A percentile compares a stretch with the other conserved stretches of the same genome.
These are phyloP conservation scores for Cheumatopsyche charites DNA, from an alignment of 1,140 invertebrate genomes.

Conservation along the genomic window DNA sequence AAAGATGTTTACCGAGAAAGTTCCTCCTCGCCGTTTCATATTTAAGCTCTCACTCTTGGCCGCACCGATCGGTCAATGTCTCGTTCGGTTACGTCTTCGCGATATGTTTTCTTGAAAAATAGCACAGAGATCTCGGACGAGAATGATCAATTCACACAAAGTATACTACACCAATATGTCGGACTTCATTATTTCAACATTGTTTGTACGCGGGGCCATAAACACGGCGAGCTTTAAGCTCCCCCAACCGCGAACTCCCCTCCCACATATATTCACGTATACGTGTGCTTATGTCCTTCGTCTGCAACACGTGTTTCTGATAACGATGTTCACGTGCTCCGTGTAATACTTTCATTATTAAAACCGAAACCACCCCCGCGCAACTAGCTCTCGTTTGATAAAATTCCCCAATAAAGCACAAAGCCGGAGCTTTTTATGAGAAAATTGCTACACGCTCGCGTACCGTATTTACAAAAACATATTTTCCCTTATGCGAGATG, in stretches of 20 bases:
- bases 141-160: too few relatives aligned
- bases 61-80: constrained; percentile 15
- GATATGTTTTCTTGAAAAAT: neutral
- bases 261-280: neutral
- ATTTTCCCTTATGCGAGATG: too few relatives aligned
- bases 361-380: constrained; percentile 1
- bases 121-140: too few relatives aligned
- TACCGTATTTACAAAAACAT: neutral
- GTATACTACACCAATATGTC: neutral
- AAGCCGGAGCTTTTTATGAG: neutral
- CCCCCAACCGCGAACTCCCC: constrained; percentile 10
- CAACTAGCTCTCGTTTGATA: neutral
- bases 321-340: constrained; percentile 25
- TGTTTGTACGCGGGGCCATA: constrained; percentile 14
- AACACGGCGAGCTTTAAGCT: constrained; percentile 36
- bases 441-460: too few relatives aligned
- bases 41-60: constrained; percentile 10
- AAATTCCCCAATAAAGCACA: neutral
- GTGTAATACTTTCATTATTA: neutral
- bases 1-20: neutral
- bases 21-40: neutral
- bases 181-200: constrained; percentile 23
- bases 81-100: constrained; percentile 7
- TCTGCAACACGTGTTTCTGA: constrained; percentile 38
- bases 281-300: constrained; percentile 14